Conservation (phyloP, 2,113 vertebrate species). For the Ictalurus furcatus region DNA sequence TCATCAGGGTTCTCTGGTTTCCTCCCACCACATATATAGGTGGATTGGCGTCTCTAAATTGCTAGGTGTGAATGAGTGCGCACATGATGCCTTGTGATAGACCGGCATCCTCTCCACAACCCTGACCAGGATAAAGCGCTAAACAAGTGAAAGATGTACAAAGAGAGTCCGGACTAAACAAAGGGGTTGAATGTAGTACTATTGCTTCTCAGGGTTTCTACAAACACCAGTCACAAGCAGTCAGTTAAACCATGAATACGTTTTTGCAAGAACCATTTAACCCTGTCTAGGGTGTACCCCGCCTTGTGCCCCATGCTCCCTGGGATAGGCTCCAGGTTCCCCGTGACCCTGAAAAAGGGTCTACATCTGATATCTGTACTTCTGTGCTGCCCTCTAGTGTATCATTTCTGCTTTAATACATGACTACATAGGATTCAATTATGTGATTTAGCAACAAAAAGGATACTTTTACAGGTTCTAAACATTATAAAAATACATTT, state of each 20-base stretch:
- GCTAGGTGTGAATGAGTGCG: not conserved
- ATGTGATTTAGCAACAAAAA: not conserved
- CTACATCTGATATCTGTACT: not conserved
- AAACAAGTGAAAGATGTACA: not conserved
- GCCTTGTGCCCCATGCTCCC: too few relatives aligned
- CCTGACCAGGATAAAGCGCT: not conserved
- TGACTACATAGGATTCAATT: not conserved
- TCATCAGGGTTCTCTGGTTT: not conserved
- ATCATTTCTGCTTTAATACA: not conserved
- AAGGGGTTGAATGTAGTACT: not conserved
- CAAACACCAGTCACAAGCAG: not conserved
- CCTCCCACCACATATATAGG: not conserved
- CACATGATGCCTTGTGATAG: not conserved
- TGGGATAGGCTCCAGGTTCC: too few relatives aligned
- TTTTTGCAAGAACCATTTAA: not conserved
- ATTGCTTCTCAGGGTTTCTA: not conserved
- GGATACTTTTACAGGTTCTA: not conserved
- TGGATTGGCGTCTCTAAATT: too few relatives aligned
- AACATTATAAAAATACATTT: not conserved
- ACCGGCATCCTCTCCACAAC: not conserved
- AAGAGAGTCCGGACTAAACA: not conserved
- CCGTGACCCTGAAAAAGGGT: too few relatives aligned
- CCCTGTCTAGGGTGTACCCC: too few relatives aligned
- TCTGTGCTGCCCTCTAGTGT: conserved; percentile 30
- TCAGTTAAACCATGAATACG: not conserved